phyloP scores from a whole-genome alignment of 2,888 invertebrate species.

The Tipula unca region DNA sequence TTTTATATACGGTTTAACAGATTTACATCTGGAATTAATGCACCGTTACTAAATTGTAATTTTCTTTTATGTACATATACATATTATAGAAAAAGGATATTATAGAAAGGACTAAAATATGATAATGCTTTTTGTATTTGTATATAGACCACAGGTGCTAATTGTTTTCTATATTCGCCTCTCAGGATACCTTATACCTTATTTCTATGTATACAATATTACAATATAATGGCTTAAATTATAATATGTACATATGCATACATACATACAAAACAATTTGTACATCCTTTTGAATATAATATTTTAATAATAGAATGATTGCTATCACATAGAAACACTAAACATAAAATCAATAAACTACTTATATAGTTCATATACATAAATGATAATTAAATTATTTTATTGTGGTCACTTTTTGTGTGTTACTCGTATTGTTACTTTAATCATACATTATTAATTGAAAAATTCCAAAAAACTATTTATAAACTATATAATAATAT shows the following conservation, averaged over 20 bases:
- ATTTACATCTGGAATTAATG: constrained; percentile 14
- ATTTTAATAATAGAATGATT: neutral
- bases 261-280: too few relatives aligned
- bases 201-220: too few relatives aligned
- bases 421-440: neutral
- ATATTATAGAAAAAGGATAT: neutral
- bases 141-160: neutral
- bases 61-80: too few relatives aligned
- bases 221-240: too few relatives aligned
- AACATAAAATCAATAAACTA: neutral
- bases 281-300: neutral
- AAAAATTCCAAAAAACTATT: neutral
- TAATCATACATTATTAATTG: neutral
- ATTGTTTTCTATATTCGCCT: neutral
- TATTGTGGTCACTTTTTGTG: neutral
- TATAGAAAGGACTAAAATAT: neutral
- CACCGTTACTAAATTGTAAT: neutral
- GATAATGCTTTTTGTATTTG: neutral
- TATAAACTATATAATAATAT: neutral
- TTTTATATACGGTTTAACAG: neutral
- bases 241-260: too few relatives aligned
- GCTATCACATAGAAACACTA: neutral
- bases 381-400: too few relatives aligned
- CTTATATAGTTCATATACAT: neutral
- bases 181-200: neutral